phyloP scores from a whole-genome alignment of 2,113 vertebrate species.

The Psittacula cyanocephala region DNA sequence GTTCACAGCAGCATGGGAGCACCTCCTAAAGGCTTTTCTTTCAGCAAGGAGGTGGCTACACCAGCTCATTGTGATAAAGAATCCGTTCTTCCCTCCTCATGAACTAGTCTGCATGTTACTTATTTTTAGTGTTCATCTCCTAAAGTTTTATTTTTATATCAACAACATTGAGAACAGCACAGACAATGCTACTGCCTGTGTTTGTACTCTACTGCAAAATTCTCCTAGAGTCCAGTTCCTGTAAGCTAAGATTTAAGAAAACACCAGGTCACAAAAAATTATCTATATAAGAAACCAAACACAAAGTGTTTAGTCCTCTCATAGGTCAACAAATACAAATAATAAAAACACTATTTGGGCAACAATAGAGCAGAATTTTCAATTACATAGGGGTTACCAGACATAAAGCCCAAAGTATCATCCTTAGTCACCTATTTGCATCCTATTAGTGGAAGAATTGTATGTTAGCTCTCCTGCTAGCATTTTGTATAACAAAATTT shows the following conservation, averaged over 20 bases:
- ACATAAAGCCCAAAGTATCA: background rate
- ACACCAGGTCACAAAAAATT: background rate
- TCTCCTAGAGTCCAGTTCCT: background rate
- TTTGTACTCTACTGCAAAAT: background rate
- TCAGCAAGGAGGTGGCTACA: background rate
- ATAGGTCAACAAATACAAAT: background rate
- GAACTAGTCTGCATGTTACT: background rate
- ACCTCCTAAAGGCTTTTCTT: background rate
- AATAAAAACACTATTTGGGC: background rate
- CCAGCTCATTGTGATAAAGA: background rate
- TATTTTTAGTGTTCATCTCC: background rate
- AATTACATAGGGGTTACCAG: background rate
- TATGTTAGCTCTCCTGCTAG: background rate
- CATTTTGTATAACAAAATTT: background rate
- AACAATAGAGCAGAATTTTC: background rate
- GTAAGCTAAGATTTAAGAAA: background rate
- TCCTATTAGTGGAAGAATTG: background rate
- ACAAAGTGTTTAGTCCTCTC: background rate
- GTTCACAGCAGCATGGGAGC: background rate
- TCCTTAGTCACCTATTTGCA: background rate
- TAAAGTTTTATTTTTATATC: background rate
- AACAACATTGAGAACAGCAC: background rate
- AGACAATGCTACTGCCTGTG: background rate
- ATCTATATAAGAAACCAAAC: background rate
- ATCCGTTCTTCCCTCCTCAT: background rate